Percentiles rank a stretch among this genome's conserved stretches.
Conservation (phyloP, 2,888 invertebrate species). For the Halictus ligatus region DNA sequence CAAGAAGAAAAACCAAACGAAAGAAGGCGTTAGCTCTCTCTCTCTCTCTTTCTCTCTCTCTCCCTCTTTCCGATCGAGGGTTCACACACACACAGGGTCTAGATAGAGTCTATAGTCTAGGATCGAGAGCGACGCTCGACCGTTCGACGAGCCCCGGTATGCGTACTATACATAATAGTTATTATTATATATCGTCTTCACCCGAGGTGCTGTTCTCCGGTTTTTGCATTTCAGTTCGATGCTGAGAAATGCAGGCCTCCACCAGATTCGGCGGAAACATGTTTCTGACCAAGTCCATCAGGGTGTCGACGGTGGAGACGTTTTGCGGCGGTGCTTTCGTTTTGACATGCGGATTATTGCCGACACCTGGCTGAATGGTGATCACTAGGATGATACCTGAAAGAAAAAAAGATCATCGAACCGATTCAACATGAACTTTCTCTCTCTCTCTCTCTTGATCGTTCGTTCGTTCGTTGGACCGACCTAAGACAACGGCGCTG, state of each 20-base stretch:
- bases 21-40: not conserved
- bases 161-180: not conserved
- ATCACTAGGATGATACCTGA: constrained; percentile 93
- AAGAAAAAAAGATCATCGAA: not conserved
- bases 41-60: no score
- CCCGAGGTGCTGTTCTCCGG: constrained; percentile 56
- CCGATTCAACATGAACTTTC: not conserved
- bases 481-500: constrained; percentile 94
- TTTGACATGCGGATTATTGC: constrained; percentile 81
- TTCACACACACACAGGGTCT: no score
- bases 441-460: no score
- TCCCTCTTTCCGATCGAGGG: no score
- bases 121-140: no score
- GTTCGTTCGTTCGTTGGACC: constrained; percentile 27
- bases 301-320: constrained; percentile 94
- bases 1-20: not conserved
- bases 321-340: constrained; percentile 84
- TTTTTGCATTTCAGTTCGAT: constrained; percentile 85
- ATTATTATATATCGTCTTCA: not conserved
- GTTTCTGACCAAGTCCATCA: constrained; percentile 97
- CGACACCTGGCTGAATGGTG: constrained; percentile 93
- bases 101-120: not conserved
- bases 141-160: not conserved
- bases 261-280: constrained; percentile 96
- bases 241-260: constrained; percentile 92